These are phyloP conservation scores for Sesia apiformis DNA, from an alignment of 2,888 invertebrate species.

Conservation along the genomic window DNA sequence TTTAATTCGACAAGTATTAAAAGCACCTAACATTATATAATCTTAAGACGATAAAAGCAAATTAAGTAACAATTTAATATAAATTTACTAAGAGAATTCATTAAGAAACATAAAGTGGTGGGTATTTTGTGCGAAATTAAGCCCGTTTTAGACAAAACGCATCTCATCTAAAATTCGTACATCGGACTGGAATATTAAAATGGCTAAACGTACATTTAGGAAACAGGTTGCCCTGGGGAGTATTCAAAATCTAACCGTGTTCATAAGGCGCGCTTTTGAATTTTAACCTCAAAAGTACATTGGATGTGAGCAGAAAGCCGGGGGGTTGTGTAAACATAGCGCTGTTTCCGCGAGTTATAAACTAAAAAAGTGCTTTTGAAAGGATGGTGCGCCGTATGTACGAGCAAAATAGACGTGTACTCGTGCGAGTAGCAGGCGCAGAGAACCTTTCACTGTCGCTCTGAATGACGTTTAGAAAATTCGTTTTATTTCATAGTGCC, in stretches of 20 bases:
- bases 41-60: neutral
- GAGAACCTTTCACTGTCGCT: neutral
- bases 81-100: conserved; percentile 2
- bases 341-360: conserved; percentile 43
- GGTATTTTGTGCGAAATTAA: neutral
- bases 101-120: conserved; percentile 5
- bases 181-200: conserved; percentile 20
- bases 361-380: conserved; percentile 39
- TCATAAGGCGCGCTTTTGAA: conserved; percentile 57
- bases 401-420: conserved; percentile 33
- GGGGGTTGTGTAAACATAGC: conserved; percentile 48
- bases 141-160: neutral
- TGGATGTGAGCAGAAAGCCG: conserved; percentile 54
- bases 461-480: neutral
- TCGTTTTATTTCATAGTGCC: neutral
- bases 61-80: neutral
- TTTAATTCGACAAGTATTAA: too few relatives aligned
- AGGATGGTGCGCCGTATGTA: conserved; percentile 31
- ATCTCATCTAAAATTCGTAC: neutral
- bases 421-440: neutral
- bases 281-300: conserved; percentile 61
- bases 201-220: conserved; percentile 42
- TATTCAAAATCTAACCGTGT: conserved; percentile 51
- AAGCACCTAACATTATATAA: too few relatives aligned
- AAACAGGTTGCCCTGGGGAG: conserved; percentile 30